These are phyloP conservation scores for Antechinus stuartii DNA, from an alignment of 2,113 vertebrate genomes.

Conservation along the genomic window DNA sequence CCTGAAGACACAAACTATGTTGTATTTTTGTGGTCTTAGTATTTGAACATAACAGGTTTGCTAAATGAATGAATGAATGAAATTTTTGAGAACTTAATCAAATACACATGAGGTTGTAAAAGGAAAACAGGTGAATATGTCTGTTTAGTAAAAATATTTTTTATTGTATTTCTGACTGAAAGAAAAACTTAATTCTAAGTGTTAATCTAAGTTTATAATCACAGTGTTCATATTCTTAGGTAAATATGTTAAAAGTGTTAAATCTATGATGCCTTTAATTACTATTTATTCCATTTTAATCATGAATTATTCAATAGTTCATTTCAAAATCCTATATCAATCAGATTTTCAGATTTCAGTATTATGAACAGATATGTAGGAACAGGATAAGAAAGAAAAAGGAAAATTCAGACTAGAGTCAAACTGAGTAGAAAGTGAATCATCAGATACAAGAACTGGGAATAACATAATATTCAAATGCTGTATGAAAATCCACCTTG, in stretches of 20 bases:
- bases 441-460: background rate
- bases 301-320: background rate
- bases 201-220: conserved; percentile 8
- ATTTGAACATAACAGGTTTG: background rate
- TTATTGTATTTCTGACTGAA: background rate
- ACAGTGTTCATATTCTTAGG: background rate
- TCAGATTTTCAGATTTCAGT: background rate
- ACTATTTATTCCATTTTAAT: background rate
- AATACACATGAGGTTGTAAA: background rate
- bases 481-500: background rate
- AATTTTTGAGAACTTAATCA: background rate
- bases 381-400: background rate
- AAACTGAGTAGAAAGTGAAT: background rate
- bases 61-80: conserved; percentile 3
- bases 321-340: background rate
- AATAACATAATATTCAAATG: background rate
- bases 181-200: conserved; percentile 17
- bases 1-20: background rate
- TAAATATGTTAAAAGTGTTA: background rate
- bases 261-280: background rate
- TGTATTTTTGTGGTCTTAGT: background rate
- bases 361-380: background rate
- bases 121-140: background rate
- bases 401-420: background rate
- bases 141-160: background rate